A percentile compares a stretch with the other conserved stretches of the same genome.
These are phyloP conservation scores for Drosophila anomelani DNA, from an alignment of 2,888 invertebrate species.

Conservation along the genomic window DNA sequence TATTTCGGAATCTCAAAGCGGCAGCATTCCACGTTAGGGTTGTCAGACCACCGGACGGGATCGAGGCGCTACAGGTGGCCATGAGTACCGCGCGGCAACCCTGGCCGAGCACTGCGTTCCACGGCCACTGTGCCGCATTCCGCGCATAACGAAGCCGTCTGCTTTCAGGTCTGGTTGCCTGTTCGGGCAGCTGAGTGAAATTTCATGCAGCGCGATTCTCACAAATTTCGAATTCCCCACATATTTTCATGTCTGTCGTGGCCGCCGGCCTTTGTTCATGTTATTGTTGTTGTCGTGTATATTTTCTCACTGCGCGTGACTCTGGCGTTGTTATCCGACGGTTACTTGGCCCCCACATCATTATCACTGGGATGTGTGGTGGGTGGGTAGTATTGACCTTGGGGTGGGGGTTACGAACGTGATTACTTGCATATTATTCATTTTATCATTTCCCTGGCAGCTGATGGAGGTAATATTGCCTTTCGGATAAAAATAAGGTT, in stretches of 20 bases:
- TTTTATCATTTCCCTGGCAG: not conserved
- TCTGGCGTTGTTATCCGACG: slow-evolving; percentile 7
- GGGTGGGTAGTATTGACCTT: slow-evolving; percentile 13
- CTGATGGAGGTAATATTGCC: not conserved
- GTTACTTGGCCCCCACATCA: not conserved
- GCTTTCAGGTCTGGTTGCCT: slow-evolving; percentile 77
- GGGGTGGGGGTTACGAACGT: slow-evolving; percentile 2
- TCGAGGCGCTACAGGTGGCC: slow-evolving; percentile 54
- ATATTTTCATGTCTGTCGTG: slow-evolving; percentile 72
- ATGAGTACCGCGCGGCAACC: slow-evolving; percentile 56
- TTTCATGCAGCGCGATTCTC: slow-evolving; percentile 82
- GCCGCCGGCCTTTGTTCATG: slow-evolving; percentile 34
- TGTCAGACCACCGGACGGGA: slow-evolving; percentile 65
- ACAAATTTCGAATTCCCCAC: slow-evolving; percentile 83
- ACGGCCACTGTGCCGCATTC: slow-evolving; percentile 62
- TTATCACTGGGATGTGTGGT: not conserved
- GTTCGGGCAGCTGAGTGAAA: slow-evolving; percentile 80
- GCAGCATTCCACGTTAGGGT: slow-evolving; percentile 46
- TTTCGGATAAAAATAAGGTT: not conserved
- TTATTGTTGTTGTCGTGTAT: slow-evolving; percentile 24
- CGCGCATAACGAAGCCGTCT: slow-evolving; percentile 73
- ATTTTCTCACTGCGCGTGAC: slow-evolving; percentile 25
- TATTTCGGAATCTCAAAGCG: slow-evolving; percentile 53
- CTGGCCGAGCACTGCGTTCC: slow-evolving; percentile 47
- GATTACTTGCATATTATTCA: not conserved